Percentiles rank a stretch among this genome's conserved stretches.
Conservation (phyloP, 2,888 invertebrate genomes). For the Andrena fulva region DNA sequence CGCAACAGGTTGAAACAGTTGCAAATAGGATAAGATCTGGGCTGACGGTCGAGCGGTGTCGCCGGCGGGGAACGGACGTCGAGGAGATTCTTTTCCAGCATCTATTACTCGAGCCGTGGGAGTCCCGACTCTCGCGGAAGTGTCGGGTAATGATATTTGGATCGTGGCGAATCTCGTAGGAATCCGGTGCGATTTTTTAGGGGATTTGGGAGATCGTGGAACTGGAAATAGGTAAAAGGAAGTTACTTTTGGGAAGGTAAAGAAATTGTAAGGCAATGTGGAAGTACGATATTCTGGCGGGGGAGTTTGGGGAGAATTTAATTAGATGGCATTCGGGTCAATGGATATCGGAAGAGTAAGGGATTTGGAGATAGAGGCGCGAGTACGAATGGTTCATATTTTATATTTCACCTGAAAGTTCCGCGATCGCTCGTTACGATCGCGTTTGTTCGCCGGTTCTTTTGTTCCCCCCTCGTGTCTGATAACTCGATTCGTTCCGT, state of each 20-base stretch:
- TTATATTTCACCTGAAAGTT: constrained; percentile 6
- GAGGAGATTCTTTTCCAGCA: constrained; percentile 3
- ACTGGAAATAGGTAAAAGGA: no score
- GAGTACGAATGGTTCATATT: neutral
- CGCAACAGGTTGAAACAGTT: constrained; percentile 69
- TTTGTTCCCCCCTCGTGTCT: neutral
- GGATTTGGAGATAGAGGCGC: no score
- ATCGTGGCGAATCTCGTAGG: no score
- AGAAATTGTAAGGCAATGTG: no score
- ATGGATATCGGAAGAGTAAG: no score
- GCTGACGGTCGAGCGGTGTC: constrained; percentile 6
- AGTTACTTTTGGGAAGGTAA: no score
- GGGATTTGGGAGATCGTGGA: neutral
- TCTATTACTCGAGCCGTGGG: neutral
- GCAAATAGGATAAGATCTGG: constrained; percentile 51
- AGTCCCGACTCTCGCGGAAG: no score
- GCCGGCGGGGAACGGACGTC: neutral
- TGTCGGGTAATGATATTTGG: no score
- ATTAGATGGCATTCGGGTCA: no score
- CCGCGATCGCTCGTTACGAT: constrained; percentile 21
- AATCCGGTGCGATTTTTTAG: neutral
- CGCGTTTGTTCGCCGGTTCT: constrained; percentile 15
- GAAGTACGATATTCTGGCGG: no score
- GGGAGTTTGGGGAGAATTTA: no score
- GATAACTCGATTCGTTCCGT: constrained; percentile 33